phyloP scores from a whole-genome alignment of 1,140 invertebrate species.

The Drosophila takahashii region DNA sequence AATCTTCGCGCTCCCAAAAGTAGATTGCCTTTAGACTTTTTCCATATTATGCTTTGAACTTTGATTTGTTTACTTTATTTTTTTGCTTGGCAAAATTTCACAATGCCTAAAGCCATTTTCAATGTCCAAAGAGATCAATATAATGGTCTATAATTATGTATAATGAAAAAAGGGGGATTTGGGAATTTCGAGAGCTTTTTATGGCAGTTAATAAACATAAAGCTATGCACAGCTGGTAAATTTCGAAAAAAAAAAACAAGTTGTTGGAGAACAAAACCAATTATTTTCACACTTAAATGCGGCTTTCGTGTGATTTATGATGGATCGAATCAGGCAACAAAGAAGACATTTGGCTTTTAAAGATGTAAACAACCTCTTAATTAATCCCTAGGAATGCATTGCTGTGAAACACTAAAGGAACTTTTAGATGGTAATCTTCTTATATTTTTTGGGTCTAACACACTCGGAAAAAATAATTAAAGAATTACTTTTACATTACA shows the following conservation, averaged over 20 bases:
- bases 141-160: constrained; percentile 73
- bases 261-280: constrained; percentile 28
- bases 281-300: constrained; percentile 21
- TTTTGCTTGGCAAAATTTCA: constrained; percentile 27
- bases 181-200: constrained; percentile 27
- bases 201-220: constrained; percentile 35
- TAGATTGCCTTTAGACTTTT: constrained; percentile 2
- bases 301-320: constrained; percentile 25
- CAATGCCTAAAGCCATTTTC: constrained; percentile 8
- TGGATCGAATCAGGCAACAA: constrained; percentile 1
- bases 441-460: constrained; percentile 4
- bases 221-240: constrained; percentile 30
- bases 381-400: constrained; percentile 18
- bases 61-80: constrained; percentile 26
- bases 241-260: constrained; percentile 9
- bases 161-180: constrained; percentile 48
- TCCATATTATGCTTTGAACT: constrained; percentile 31
- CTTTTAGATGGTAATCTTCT: constrained; percentile 30
- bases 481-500: no score
- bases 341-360: constrained; percentile 10
- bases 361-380: constrained; percentile 3
- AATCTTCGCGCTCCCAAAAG: constrained; percentile 19
- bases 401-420: background rate
- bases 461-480: background rate
- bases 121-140: constrained; percentile 36